Evolutionary conservation across 1,140 invertebrate genomes (phyloP).

Genomic region (Battus philenor): DNA sequence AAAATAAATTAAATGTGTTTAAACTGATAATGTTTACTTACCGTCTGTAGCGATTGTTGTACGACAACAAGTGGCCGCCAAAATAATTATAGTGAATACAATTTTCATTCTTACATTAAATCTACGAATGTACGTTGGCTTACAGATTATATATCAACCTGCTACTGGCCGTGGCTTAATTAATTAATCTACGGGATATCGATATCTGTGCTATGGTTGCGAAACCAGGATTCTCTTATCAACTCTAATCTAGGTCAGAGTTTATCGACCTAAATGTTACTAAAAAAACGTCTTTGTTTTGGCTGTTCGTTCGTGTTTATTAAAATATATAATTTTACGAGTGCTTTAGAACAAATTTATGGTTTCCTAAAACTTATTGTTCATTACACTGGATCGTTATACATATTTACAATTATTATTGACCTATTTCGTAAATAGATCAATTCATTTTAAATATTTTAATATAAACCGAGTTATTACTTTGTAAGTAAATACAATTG

Average conservation of each 20-base stretch:
- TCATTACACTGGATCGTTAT: not conserved
- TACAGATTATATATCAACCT: not conserved
- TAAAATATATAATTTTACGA: constrained; percentile 6
- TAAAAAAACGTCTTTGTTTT: constrained; percentile 12
- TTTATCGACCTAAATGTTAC: constrained; percentile 6
- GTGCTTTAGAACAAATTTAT: constrained; percentile 6
- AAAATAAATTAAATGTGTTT: too few species aligned
- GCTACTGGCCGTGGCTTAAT: constrained; percentile 5
- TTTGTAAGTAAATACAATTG: too few species aligned
- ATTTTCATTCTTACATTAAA: too few species aligned
- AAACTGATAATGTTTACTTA: not conserved
- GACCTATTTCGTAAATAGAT: too few species aligned
- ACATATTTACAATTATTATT: too few species aligned
- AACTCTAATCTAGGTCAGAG: constrained; percentile 2
- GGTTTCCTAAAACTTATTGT: constrained; percentile 13
- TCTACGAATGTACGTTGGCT: too few species aligned
- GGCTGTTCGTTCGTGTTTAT: not conserved
- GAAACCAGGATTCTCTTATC: constrained; percentile 35
- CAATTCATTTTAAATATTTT: too few species aligned
- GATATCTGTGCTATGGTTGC: constrained; percentile 30
- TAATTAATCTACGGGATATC: constrained; percentile 12
- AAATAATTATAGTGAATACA: not conserved
- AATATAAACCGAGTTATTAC: too few species aligned
- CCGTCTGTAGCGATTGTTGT: not conserved
- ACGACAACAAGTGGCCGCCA: not conserved